Evolutionary conservation across 2,797 vertebrate genomes (phyloP), one percentile per base, ranked within the genome.

Genomic region (Kryptopterus vitreolus): DNA sequence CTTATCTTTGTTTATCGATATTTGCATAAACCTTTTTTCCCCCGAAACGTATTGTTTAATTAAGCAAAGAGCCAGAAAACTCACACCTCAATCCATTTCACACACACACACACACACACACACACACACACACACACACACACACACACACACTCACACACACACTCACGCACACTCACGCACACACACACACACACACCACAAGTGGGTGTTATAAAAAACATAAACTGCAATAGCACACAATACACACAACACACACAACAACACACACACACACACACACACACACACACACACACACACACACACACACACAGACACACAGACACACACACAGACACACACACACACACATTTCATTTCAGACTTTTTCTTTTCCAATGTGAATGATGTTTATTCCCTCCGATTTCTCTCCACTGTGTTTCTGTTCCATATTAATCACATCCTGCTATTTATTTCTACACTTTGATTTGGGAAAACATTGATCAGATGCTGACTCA

Each of bases 21-120:
- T 83, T 82, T 81, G 77, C 69, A 81, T 83, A 78, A 76, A n/a
- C 52, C 53, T 9, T 77, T 81, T 72, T 85, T 66, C 7, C 70
- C 58, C 33, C 58, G 81, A 82, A 86, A 86, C 71, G 31, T 78
- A 82, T 86, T 84, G 78, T 83, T 88, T 88, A 83, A 88, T 86
- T 85, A 82, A 81, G 69, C 38, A 70, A 65, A 83, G 82, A 86
- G 83, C 79, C 58, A 8, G n/a, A 66, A 55, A 70, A n/a, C 78
- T 26, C 72, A 33, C 4, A 57, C 73, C 66, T 76, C 35, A 50
- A 33, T 71, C 78, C 62, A 72, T 76, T 66, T 38, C 35, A 4
- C 35, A 4, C 35, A 4, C 35, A 52, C 62, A 63, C 22, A 33
- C 29, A 46, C 71, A 38, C 35, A 38, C 35, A 38, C 13, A 52